These are phyloP conservation scores for Dysidea cf. avara DNA, from an alignment of 37 sponge, comb jelly and placozoan genomes.

Conservation along the genomic window DNA sequence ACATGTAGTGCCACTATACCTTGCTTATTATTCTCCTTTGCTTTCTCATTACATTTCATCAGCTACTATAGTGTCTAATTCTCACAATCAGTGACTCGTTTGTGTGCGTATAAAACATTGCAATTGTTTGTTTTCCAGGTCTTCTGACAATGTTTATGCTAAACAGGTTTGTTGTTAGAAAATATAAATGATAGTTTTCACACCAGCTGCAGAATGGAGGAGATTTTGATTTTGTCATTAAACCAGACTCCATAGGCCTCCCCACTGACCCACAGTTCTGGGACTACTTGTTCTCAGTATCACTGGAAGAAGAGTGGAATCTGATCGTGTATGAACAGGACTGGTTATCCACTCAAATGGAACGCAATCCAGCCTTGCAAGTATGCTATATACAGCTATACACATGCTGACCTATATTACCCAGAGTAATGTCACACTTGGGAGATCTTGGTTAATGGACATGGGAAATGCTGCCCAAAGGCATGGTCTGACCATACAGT, in stretches of 20 bases:
- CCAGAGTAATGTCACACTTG: conserved; percentile 32
- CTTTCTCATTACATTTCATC: no score
- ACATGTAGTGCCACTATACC: no score
- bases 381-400: conserved; percentile 1
- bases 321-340: conserved; percentile 81
- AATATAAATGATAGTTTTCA: no score
- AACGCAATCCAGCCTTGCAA: conserved; percentile 2
- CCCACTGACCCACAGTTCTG: conserved; percentile 42
- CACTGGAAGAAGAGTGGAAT: conserved; percentile 28
- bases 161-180: conserved; percentile 39
- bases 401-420: background rate
- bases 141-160: conserved; percentile 61
- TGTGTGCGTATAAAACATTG: no score
- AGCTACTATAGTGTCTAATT: no score
- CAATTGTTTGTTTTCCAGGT: conserved; percentile 4
- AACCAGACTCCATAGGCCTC: conserved; percentile 14
- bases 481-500: conserved; percentile 69
- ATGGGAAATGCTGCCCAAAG: conserved; percentile 76
- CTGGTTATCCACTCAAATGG: conserved; percentile 50
- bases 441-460: conserved; percentile 50
- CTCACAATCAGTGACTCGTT: no score
- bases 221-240: conserved; percentile 25
- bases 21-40: no score
- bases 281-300: background rate
- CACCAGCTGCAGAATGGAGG: conserved; percentile 36